Evolutionary conservation across 2,888 invertebrate genomes (phyloP).

Genomic region (Tromatobia lineatoria): DNA sequence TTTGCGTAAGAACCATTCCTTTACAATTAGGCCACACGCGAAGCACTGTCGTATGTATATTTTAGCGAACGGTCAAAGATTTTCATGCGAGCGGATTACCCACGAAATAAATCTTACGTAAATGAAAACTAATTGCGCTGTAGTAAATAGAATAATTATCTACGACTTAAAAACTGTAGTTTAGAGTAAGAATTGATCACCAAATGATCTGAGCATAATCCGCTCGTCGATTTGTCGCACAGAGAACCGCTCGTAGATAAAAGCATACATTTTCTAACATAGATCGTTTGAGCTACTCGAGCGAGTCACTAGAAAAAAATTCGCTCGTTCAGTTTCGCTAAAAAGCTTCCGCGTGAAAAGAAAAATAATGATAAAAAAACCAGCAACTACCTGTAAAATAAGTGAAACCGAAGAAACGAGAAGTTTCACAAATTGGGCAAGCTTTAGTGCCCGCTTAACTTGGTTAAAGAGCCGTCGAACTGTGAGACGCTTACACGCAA

Average conservation of each 20-base stretch:
- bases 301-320: constrained; percentile 17
- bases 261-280: constrained; percentile 15
- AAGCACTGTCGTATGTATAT: constrained; percentile 28
- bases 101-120: not conserved
- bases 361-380: constrained; percentile 3
- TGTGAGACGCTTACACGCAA: constrained; percentile 51
- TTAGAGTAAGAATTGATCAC: not conserved
- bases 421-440: constrained; percentile 10
- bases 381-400: not conserved
- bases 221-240: constrained; percentile 9
- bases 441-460: constrained; percentile 23
- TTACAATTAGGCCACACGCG: constrained; percentile 27
- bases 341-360: constrained; percentile 30
- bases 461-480: constrained; percentile 50
- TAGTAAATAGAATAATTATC: not conserved
- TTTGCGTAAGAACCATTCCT: constrained; percentile 53
- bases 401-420: not conserved
- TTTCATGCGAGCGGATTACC: not conserved
- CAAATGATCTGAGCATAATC: not conserved
- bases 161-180: not conserved
- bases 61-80: constrained; percentile 28
- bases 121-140: not conserved
- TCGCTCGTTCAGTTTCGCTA: not conserved
- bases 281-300: constrained; percentile 31
- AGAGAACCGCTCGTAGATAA: constrained; percentile 30